Base-by-base conservation (phyloP, 2,888 invertebrate species). In the Allygus modestus region DNA sequence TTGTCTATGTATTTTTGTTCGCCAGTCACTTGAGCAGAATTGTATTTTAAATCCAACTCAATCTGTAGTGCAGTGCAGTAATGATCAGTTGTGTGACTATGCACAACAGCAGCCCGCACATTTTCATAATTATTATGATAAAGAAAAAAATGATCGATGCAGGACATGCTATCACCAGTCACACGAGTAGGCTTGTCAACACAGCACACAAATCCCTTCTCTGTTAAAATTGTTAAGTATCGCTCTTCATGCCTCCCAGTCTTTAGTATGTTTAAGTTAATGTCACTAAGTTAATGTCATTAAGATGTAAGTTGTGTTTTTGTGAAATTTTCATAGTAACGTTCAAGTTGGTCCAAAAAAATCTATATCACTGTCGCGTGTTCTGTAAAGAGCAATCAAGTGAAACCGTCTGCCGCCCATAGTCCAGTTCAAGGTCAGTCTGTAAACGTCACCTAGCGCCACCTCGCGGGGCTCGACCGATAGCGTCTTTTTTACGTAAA, bases 401-500 rank as follows among this genome's bases (percentile, higher is more conserved):
- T 73, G n/a, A 71, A 20, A 73, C 43, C 20, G 43, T 73, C 43
- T 43, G 23, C 41, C 5, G 73, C 41, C 23, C 2, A 20, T 41
- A 73, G 73, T 41, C 37, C 37, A 73, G 37, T 73, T 15, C 43
- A 73, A 43, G 37, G 73, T 41, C 37, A 73, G 23, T 73, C 73
- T 17, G 43, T 73, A 73, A 1, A 73, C 73, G 43, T 73, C 73
- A 12, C 73, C 41, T 7, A 73, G 37, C 41, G 33, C 37, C 23
- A 43, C 73, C 73, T 73, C 73, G 23, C 43, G 43, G 43, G 33
- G 41, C 17, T 41, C 43, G 43, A 17, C 43, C 7, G 73, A 20
- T n/a, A 73, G 73, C 41, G 41, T 41, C 73, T 73, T 73, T 9
- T 43, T 73, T 41, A 73, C 23, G 23, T 73, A 73, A 5, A 73